These are phyloP conservation scores for Poecilia gillii DNA, from an alignment of 2,797 vertebrate species.

Conservation along the genomic window DNA sequence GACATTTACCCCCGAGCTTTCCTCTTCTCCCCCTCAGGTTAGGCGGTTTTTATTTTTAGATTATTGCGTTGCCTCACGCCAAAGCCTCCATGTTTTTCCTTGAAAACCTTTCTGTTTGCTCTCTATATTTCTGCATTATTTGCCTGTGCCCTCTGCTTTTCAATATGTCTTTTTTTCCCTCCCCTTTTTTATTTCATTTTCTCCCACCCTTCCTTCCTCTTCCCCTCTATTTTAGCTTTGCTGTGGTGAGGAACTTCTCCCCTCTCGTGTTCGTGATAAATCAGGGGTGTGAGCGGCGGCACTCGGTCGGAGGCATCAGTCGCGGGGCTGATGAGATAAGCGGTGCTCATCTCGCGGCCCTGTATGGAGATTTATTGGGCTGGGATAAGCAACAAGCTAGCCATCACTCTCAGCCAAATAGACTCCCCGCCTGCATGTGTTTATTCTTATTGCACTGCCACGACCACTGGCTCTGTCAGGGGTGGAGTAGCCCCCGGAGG, in stretches of 20 bases:
- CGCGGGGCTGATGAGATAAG: conserved; percentile 90
- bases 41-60: conserved; percentile 78
- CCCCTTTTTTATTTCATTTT: conserved; percentile 75
- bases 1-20: conserved; percentile 72
- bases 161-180: conserved; percentile 72
- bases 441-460: conserved; percentile 92
- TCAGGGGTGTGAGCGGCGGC: conserved; percentile 85
- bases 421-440: conserved; percentile 89
- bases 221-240: conserved; percentile 62
- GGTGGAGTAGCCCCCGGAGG: conserved; percentile 78
- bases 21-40: conserved; percentile 60
- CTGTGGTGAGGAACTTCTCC: conserved; percentile 83
- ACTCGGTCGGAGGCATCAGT: conserved; percentile 85
- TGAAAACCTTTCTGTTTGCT: conserved; percentile 90
- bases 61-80: conserved; percentile 78
- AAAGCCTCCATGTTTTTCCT: conserved; percentile 82
- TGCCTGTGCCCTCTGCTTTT: conserved; percentile 80
- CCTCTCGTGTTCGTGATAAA: conserved; percentile 83
- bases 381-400: conserved; percentile 90
- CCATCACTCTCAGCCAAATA: conserved; percentile 92
- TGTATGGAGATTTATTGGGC: conserved; percentile 96
- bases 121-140: conserved; percentile 91
- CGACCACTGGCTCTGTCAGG: conserved; percentile 79
- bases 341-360: conserved; percentile 89
- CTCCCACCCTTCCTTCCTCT: conserved; percentile 54